A percentile compares a stretch with the other conserved stretches of the same genome.
These are phyloP conservation scores for Chloebia gouldiae DNA, from an alignment of 2,113 vertebrate genomes.

Conservation along the genomic window DNA sequence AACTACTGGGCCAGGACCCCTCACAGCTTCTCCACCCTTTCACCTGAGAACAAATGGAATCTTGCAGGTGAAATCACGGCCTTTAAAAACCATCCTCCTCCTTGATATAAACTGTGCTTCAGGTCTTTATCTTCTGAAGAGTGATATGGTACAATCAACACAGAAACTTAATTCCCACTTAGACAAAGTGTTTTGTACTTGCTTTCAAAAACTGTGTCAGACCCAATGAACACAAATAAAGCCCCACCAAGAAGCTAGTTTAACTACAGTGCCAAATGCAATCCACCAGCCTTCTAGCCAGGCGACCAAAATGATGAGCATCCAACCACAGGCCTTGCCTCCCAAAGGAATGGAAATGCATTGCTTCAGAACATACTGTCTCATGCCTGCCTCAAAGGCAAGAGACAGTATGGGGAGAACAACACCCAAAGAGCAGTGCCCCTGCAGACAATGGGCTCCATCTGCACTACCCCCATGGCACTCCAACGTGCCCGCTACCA, in stretches of 20 bases:
- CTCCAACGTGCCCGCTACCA: rapidly evolving
- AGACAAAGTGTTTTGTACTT: background rate
- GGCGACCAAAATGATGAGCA: background rate
- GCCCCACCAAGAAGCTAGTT: background rate
- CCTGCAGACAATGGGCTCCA: background rate
- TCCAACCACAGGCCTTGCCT: background rate
- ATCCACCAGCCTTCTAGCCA: background rate
- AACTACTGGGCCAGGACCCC: background rate
- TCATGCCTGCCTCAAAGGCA: background rate
- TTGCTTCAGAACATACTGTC: background rate
- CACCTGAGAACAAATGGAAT: background rate
- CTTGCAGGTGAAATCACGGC: background rate
- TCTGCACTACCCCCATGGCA: background rate
- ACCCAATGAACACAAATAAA: background rate
- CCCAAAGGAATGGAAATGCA: background rate
- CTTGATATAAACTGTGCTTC: background rate
- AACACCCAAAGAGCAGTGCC: background rate
- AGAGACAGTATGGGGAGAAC: background rate
- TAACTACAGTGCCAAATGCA: background rate
- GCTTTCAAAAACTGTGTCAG: background rate
- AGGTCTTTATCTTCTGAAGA: background rate
- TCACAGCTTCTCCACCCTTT: background rate
- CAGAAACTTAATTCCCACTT: background rate
- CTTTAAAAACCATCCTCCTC: background rate
- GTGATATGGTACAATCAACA: background rate